phyloP scores from a whole-genome alignment of 1,140 invertebrate species.

The Papilio polyxenes region DNA sequence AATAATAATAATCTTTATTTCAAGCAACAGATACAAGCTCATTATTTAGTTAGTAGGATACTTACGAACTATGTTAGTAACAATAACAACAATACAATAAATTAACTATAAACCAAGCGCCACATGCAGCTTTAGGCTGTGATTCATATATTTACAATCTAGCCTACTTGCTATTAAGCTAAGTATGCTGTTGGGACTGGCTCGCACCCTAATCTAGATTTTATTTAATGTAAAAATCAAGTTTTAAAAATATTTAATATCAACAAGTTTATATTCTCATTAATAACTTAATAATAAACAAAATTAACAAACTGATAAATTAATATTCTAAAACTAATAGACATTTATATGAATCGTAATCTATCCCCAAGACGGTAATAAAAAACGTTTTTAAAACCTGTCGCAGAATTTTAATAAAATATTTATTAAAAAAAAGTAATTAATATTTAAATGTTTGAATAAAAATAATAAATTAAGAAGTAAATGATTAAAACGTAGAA shows the following conservation, averaged over 20 bases:
- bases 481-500: background rate
- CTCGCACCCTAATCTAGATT: no score
- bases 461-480: background rate
- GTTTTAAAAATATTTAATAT: background rate
- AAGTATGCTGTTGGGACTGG: no score
- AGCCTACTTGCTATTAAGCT: no score
- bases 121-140: no score
- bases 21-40: no score
- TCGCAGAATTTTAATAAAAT: background rate
- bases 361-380: background rate
- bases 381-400: slow-evolving; percentile 7
- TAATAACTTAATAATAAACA: background rate
- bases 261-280: background rate
- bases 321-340: background rate
- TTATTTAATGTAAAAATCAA: background rate
- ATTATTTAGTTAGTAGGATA: no score
- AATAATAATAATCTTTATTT: no score
- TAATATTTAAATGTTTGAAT: background rate
- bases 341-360: background rate
- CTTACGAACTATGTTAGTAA: no score
- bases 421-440: background rate
- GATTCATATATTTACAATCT: no score
- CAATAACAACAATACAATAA: no score
- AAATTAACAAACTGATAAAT: background rate
- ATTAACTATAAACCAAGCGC: no score